Conservation (phyloP, 2,113 vertebrate genomes). For the Tyto alba region DNA sequence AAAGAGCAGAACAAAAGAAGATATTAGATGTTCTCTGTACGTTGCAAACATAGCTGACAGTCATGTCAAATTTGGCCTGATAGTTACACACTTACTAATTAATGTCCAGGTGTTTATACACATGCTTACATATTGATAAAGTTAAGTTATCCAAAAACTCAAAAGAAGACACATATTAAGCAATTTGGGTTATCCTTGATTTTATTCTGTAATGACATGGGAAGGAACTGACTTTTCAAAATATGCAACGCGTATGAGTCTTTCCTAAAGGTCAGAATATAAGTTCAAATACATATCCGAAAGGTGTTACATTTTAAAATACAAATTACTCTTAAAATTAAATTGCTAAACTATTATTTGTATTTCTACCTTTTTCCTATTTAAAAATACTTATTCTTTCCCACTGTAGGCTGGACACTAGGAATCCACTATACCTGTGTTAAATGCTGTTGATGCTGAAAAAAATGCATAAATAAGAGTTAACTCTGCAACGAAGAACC, state of each 20-base stretch:
- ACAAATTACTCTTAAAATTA: neutral
- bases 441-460: neutral
- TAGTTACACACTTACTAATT: neutral
- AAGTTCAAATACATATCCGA: neutral
- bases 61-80: neutral
- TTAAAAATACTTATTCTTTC: neutral
- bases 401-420: neutral
- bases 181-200: neutral
- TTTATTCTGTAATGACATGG: neutral
- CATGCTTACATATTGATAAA: neutral
- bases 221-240: neutral
- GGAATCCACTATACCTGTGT: neutral
- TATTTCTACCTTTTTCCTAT: neutral
- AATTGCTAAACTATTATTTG: neutral
- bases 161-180: neutral
- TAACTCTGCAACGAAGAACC: neutral
- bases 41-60: neutral
- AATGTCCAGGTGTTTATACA: neutral
- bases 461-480: neutral
- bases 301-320: neutral
- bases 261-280: neutral
- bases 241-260: neutral
- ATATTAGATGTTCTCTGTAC: neutral
- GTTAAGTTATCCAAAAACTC: neutral
- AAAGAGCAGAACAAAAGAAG: neutral